Percentiles rank a stretch among this genome's conserved stretches.
phyloP scores from a whole-genome alignment of 2,888 invertebrate genomes.

The Malthinus seriepunctatus region DNA sequence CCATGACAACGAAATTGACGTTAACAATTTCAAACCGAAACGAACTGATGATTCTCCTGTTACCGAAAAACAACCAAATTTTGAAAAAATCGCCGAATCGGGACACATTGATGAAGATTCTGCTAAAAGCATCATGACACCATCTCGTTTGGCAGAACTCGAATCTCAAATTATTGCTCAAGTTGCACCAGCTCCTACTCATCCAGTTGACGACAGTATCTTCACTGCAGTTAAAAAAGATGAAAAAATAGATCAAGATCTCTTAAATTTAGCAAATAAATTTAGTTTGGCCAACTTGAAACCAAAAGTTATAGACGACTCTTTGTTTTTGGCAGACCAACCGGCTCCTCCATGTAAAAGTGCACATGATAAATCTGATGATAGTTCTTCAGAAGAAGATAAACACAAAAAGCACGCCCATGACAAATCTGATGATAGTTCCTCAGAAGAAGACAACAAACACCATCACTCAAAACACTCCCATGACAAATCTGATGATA shows the following conservation, averaged over 20 bases:
- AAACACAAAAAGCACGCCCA: conserved; percentile 10
- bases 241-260: not conserved
- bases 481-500: conserved; percentile 28
- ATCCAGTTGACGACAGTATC: conserved; percentile 2
- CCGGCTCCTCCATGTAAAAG: conserved; percentile 1
- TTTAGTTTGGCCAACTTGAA: not conserved
- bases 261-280: not conserved
- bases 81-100: conserved; percentile 46
- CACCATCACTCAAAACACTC: conserved; percentile 8
- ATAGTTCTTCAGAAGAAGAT: conserved; percentile 21
- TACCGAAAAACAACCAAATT: conserved; percentile 32
- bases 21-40: conserved; percentile 33
- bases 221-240: not conserved
- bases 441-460: conserved; percentile 10
- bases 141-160: conserved; percentile 42
- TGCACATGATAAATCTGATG: conserved; percentile 27
- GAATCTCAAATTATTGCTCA: conserved; percentile 46
- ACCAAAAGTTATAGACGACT: not conserved
- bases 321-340: conserved; percentile 10
- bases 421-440: conserved; percentile 9
- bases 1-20: conserved; percentile 47
- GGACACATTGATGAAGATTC: conserved; percentile 49
- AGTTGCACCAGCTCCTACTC: not conserved
- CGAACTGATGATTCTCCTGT: conserved; percentile 7
- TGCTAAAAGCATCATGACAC: conserved; percentile 15